Percentiles rank a stretch among this genome's conserved stretches.
phyloP scores from a whole-genome alignment of 2,888 invertebrate species.

The Hemithea aestivaria region DNA sequence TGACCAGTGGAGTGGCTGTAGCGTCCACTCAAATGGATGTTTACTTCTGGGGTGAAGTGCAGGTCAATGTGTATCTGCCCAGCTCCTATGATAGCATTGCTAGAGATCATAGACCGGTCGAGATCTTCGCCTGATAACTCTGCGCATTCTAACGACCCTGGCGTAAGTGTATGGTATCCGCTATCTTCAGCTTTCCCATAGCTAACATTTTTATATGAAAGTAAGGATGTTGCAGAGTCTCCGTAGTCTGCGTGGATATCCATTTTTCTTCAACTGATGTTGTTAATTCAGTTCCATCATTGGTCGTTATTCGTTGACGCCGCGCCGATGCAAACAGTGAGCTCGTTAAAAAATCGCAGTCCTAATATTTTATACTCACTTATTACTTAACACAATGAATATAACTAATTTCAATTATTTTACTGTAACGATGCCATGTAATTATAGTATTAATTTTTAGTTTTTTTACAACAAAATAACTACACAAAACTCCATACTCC shows the following conservation, averaged over 20 bases:
- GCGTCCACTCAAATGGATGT: slow-evolving; percentile 30
- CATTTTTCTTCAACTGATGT: slow-evolving; percentile 36
- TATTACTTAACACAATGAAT: no score
- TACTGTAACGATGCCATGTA: no score
- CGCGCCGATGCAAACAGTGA: not conserved
- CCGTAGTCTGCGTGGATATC: slow-evolving; percentile 51
- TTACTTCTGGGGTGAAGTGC: slow-evolving; percentile 40
- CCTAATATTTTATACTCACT: no score
- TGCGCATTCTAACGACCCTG: slow-evolving; percentile 57
- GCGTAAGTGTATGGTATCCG: slow-evolving; percentile 68
- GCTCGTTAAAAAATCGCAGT: no score
- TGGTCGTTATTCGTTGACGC: not conserved
- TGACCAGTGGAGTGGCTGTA: slow-evolving; percentile 30
- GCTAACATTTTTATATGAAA: slow-evolving; percentile 45
- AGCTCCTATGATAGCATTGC: slow-evolving; percentile 35
- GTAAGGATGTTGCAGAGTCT: slow-evolving; percentile 47
- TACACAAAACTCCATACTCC: no score
- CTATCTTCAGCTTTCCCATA: slow-evolving; percentile 65
- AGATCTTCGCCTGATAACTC: slow-evolving; percentile 51
- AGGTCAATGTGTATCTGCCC: slow-evolving; percentile 41
- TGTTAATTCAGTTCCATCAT: slow-evolving; percentile 22
- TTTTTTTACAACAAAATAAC: no score
- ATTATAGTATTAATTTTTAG: no score
- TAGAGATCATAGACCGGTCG: slow-evolving; percentile 39
- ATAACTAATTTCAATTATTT: no score